Evolutionary conservation across 2,888 invertebrate genomes (phyloP), one percentile per base, ranked within the genome.

Genomic region (Ferrisia virgata): DNA sequence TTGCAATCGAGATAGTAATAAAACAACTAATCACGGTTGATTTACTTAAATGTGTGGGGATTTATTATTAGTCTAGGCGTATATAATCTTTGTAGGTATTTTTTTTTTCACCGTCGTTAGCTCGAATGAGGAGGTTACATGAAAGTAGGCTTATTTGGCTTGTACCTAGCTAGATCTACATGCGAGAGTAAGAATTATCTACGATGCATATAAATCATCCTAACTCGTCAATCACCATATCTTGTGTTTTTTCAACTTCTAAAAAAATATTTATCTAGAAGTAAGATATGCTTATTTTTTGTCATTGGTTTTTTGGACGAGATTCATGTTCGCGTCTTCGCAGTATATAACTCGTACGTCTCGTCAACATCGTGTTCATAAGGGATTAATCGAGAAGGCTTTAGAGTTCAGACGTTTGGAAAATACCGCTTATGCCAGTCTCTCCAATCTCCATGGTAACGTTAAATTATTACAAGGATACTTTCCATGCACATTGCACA

Each of bases 351-450:
- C n/a, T n/a, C n/a, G n/a, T n/a, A n/a, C n/a, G n/a, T n/a, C n/a
- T n/a, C n/a, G n/a, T n/a, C n/a, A n/a, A n/a, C 5, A 18, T 47
- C 18, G 47, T 47, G 47, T 47, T 47, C 47, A 47, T 64, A 64
- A 64, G 64, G 64, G 64, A 64, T 64, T 64, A 64, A 64, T 28
- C n/a, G 28, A 64, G 25, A 31, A 13, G 25, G 31, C 28, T 25
- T n/a, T n/a, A n/a, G n/a, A n/a, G n/a, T n/a, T 64, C 64, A 64
- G 64, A 64, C 64, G 31, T 64, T 64, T 64, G 64, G 28, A 64
- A 64, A 31, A 25, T 18, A 18, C 47, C 47, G 47, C 18, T 18
- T 47, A 18, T 47, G 47, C 47, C 47, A 47, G 47, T 47, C 47
- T 47, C 9, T 6, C 47, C 18, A 8, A 31, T 64, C 31, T 28